Evolutionary conservation across 2,888 invertebrate genomes (phyloP).

Genomic region (Euphydryas editha): DNA sequence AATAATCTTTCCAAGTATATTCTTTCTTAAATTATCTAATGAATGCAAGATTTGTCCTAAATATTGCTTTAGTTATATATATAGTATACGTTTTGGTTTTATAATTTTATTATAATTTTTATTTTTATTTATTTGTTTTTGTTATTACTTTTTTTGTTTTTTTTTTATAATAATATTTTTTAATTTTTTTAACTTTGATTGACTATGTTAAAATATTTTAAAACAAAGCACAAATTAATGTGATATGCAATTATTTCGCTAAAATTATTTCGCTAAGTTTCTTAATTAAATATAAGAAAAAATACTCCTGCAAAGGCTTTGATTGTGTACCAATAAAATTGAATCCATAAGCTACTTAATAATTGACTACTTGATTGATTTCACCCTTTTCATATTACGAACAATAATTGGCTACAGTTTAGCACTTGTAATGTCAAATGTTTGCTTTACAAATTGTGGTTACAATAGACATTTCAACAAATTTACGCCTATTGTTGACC

Average conservation of each 20-base stretch:
- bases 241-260: too few species aligned
- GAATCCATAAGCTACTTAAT: constrained; percentile 12
- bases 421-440: constrained; percentile 10
- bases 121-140: too few species aligned
- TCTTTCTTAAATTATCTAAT: too few species aligned
- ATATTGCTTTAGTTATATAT: too few species aligned
- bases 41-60: too few species aligned
- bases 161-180: too few species aligned
- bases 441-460: constrained; percentile 9
- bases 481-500: neutral
- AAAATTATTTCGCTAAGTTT: too few species aligned
- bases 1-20: too few species aligned
- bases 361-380: constrained; percentile 14
- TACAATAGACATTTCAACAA: neutral
- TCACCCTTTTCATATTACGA: constrained; percentile 13
- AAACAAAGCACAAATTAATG: too few species aligned
- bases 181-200: neutral
- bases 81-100: too few species aligned
- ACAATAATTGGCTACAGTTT: constrained; percentile 13
- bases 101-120: too few species aligned
- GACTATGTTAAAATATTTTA: neutral
- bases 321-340: constrained; percentile 26
- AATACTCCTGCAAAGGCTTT: neutral
- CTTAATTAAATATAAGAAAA: neutral
- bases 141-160: too few species aligned